Conservation (phyloP, 2,888 invertebrate species). For the Cryptocheilus praepositus region DNA sequence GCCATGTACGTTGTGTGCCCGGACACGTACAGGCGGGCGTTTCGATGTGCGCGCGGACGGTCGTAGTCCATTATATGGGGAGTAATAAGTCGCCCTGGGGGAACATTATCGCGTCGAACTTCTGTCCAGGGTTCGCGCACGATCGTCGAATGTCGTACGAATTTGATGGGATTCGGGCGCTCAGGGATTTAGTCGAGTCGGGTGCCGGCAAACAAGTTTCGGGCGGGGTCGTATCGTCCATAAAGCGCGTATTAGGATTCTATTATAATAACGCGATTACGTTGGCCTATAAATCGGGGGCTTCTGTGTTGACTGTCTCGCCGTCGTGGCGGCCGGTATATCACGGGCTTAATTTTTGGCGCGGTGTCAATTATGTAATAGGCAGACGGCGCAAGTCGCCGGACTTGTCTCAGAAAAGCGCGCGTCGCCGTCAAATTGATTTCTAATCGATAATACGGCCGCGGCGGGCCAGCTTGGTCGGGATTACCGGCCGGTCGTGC, state of each 20-base stretch:
- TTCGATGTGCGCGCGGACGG: not conserved
- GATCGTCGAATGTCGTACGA: conserved; percentile 10
- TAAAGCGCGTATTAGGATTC: conserved; percentile 37
- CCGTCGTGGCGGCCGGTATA: no score
- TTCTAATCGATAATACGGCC: no score
- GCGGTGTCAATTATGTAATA: no score
- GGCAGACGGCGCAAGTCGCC: no score
- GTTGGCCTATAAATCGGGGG: no score
- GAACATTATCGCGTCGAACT: conserved; percentile 29
- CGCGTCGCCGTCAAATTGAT: conserved; percentile 4
- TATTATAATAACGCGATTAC: conserved; percentile 20
- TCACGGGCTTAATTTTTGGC: no score
- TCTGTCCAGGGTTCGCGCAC: conserved; percentile 7
- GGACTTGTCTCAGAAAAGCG: not conserved
- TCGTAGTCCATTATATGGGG: conserved; percentile 11
- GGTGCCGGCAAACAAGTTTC: conserved; percentile 29
- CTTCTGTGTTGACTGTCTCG: no score
- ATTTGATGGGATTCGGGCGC: conserved; percentile 42
- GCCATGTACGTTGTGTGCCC: no score
- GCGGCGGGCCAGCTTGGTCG: no score
- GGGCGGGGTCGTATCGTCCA: conserved; percentile 23
- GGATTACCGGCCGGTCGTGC: no score
- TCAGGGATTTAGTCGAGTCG: conserved; percentile 32
- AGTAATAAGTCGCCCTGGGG: conserved; percentile 35
- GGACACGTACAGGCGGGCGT: no score